These are phyloP conservation scores for Parnassius apollo DNA, from an alignment of 2,888 invertebrate species.

Conservation along the genomic window DNA sequence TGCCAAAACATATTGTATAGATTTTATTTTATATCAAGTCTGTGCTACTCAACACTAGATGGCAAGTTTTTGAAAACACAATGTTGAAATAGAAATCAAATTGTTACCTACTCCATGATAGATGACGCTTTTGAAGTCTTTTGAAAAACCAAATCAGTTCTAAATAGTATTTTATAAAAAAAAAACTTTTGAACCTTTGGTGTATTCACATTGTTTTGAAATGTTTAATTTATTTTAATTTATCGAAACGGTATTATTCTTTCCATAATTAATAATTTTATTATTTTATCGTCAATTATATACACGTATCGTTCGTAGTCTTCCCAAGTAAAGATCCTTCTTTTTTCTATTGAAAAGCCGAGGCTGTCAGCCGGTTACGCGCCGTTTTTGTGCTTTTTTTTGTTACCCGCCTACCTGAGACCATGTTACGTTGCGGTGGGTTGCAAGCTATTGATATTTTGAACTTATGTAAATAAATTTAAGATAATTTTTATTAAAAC, in stretches of 20 bases:
- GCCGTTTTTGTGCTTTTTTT: slow-evolving; percentile 37
- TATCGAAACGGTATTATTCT: too few relatives aligned
- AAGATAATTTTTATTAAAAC: slow-evolving; percentile 8
- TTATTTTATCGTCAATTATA: neutral
- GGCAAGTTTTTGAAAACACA: neutral
- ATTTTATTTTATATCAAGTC: neutral
- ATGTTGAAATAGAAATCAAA: neutral
- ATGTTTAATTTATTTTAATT: too few relatives aligned
- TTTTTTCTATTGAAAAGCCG: slow-evolving; percentile 13
- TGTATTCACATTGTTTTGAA: too few relatives aligned
- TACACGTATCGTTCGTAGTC: slow-evolving; percentile 1
- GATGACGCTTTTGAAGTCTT: slow-evolving; percentile 5
- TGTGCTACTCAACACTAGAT: slow-evolving; percentile 6
- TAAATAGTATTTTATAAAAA: too few relatives aligned
- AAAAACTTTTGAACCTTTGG: too few relatives aligned
- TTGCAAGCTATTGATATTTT: slow-evolving; percentile 10
- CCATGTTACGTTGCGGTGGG: slow-evolving; percentile 37
- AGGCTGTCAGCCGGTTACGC: slow-evolving; percentile 33
- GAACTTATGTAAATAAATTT: slow-evolving; percentile 16
- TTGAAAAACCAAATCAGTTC: neutral
- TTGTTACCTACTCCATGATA: neutral
- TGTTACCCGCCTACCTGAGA: slow-evolving; percentile 38
- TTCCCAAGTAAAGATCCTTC: slow-evolving; percentile 4
- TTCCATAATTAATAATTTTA: too few relatives aligned
- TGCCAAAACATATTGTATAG: neutral